A percentile compares a stretch with the other conserved stretches of the same genome.
Evolutionary conservation across 2,888 invertebrate genomes (phyloP).

Genomic region (Leptothorax acervorum): DNA sequence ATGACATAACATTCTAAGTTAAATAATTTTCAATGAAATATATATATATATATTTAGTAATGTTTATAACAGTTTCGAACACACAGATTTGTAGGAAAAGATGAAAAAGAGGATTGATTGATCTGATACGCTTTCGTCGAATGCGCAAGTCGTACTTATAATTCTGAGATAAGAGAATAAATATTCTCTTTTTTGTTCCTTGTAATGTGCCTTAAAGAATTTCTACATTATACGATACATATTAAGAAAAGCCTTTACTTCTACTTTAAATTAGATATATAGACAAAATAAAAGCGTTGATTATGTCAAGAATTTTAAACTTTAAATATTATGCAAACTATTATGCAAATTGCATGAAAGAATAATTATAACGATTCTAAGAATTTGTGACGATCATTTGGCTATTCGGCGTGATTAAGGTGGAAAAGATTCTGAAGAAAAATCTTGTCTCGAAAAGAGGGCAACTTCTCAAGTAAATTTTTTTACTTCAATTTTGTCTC

Average conservation of each 20-base stretch:
- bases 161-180: neutral
- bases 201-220: neutral
- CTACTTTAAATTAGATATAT: neutral
- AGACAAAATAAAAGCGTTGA: neutral
- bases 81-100: neutral
- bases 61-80: neutral
- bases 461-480: slow-evolving; percentile 40
- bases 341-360: neutral
- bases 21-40: neutral
- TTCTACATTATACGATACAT: neutral
- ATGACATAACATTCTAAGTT: neutral
- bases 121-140: neutral
- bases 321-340: neutral
- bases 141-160: neutral
- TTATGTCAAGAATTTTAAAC: neutral
- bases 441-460: slow-evolving; percentile 60
- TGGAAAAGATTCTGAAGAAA: slow-evolving; percentile 31
- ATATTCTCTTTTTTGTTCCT: neutral
- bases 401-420: slow-evolving; percentile 24
- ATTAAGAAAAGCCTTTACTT: neutral
- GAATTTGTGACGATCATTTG: neutral
- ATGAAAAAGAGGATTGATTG: neutral
- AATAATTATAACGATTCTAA: neutral
- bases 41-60: neutral
- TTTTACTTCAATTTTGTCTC: slow-evolving; percentile 63